phyloP scores from a whole-genome alignment of 2,113 vertebrate species.

The Chinchilla lanigera region DNA sequence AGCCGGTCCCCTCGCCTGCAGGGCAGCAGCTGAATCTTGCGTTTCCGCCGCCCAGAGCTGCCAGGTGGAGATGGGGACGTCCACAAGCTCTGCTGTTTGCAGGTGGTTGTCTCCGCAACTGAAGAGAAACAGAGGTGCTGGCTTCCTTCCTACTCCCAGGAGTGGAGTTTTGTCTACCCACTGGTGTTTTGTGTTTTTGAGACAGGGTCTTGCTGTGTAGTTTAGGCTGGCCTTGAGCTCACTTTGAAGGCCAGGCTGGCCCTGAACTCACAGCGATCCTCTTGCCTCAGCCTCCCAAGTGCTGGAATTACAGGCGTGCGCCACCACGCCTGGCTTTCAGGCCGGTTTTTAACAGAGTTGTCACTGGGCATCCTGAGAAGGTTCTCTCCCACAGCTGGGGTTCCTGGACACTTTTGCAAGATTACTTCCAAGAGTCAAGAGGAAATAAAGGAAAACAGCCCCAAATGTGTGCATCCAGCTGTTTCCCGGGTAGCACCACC shows the following conservation, averaged over 20 bases:
- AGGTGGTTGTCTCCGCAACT: constrained; percentile 73
- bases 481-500: too few species aligned
- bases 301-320: not conserved
- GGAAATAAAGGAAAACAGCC: not conserved
- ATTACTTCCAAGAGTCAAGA: not conserved
- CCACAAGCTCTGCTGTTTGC: constrained; percentile 73
- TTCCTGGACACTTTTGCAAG: not conserved
- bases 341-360: not conserved
- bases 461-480: not conserved
- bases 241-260: not conserved
- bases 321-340: not conserved
- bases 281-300: not conserved
- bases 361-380: not conserved
- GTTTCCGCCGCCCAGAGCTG: constrained; percentile 89
- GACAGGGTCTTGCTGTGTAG: not conserved
- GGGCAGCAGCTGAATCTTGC: constrained; percentile 92
- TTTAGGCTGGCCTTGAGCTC: not conserved
- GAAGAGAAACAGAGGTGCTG: not conserved
- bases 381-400: not conserved
- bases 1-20: constrained; percentile 89
- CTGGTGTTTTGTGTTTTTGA: not conserved
- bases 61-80: constrained; percentile 25
- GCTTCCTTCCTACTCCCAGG: not conserved
- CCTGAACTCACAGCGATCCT: not conserved
- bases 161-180: not conserved